These are phyloP conservation scores for Caretta caretta DNA, from an alignment of 2,113 vertebrate species.

Conservation along the genomic window DNA sequence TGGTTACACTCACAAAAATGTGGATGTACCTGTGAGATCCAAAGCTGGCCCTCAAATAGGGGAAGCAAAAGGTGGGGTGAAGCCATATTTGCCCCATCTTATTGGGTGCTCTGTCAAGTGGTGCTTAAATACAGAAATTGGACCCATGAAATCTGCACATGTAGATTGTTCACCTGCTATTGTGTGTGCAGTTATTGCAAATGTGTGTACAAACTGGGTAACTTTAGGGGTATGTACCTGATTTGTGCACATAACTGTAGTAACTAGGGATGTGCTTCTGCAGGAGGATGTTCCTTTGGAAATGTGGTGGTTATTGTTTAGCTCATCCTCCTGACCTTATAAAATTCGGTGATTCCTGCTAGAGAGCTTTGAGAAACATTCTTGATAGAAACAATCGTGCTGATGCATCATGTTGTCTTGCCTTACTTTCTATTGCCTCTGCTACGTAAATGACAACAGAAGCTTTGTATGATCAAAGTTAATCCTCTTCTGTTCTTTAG, in stretches of 20 bases:
- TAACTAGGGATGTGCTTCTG: background rate
- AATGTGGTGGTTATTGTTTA: background rate
- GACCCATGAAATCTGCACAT: background rate
- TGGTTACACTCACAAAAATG: background rate
- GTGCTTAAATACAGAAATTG: background rate
- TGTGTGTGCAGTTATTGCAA: rapidly evolving
- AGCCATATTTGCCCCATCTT: background rate
- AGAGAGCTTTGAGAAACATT: background rate
- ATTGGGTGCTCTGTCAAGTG: background rate
- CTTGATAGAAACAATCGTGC: background rate
- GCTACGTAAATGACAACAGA: background rate
- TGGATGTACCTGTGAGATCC: background rate
- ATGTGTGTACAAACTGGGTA: background rate
- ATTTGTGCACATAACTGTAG: background rate
- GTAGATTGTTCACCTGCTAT: background rate
- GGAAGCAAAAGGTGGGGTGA: background rate
- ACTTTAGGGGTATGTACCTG: background rate
- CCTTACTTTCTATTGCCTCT: background rate
- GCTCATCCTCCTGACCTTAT: background rate
- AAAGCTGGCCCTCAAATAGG: background rate
- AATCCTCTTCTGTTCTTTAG: background rate
- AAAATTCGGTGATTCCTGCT: background rate
- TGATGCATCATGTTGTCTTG: background rate
- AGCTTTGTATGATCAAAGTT: background rate
- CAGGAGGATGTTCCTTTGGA: background rate